A percentile compares a stretch with the other conserved stretches of the same genome.
Evolutionary conservation across 1,140 invertebrate species (phyloP).

Genomic region (Nebria ingens): DNA sequence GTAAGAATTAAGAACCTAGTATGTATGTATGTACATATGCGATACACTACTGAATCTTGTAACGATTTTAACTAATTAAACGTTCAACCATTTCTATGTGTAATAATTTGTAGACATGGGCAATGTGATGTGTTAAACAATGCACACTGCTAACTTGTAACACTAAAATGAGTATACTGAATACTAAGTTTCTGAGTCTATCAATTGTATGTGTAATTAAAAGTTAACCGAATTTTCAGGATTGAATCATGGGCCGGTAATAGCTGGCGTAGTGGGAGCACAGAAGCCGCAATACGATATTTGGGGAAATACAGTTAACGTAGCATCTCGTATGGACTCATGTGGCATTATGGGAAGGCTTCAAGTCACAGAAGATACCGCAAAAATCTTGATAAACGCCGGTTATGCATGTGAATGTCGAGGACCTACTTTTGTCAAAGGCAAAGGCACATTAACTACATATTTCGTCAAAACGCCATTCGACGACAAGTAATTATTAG

Average conservation of each 20-base stretch:
- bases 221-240: constrained; percentile 43
- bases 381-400: constrained; percentile 71
- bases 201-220: too few relatives aligned
- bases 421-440: constrained; percentile 85
- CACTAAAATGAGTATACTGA: too few relatives aligned
- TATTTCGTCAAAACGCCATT: constrained; percentile 74
- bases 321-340: constrained; percentile 92
- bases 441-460: constrained; percentile 84
- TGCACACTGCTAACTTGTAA: too few relatives aligned
- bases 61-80: too few relatives aligned
- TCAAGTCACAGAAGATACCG: constrained; percentile 81
- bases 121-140: too few relatives aligned
- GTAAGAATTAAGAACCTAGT: too few relatives aligned
- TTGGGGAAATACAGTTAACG: constrained; percentile 97
- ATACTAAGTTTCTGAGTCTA: too few relatives aligned
- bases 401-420: constrained; percentile 79
- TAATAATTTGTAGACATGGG: too few relatives aligned
- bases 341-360: constrained; percentile 80
- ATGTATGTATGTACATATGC: too few relatives aligned
- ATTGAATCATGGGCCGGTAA: constrained; percentile 88
- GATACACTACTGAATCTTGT: too few relatives aligned
- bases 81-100: too few relatives aligned
- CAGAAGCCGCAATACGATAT: constrained; percentile 97
- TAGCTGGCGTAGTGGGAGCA: constrained; percentile 87
- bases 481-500: constrained; percentile 24